Base-by-base conservation (phyloP, 1,140 invertebrate genomes). In the Sesamia nonagrioides region DNA sequence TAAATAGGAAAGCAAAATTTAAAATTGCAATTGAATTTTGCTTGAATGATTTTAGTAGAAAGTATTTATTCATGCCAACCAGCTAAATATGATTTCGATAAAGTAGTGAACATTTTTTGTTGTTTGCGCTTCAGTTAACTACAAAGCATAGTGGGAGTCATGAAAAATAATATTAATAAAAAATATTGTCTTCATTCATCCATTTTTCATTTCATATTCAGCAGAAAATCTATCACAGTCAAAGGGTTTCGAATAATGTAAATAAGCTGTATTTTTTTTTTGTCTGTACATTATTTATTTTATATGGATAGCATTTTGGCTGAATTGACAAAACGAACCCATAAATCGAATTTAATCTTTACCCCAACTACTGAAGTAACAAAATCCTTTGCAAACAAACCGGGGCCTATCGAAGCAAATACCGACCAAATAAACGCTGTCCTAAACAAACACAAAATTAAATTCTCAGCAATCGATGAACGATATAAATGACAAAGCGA, bases 401-500 rank as follows among this genome's bases (percentile, higher is more conserved):
- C 15, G 42, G 40, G 17, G 71, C 72, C 40, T 7, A n/a, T 9
- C 17, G 37, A 42, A 71, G 8, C 50, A 71, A 78, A 71, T 69
- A 78, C 56, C 27, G 42, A 21, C 73, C 40, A 37, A 48, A 50
- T 73, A 72, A 72, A 50, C 52, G 35, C 37, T 17, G n/a, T 72
- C 42, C 54, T 66, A 72, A 66, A 79, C 45, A 63, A 61, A 60
- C 54, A 73, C 35, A 33, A 73, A 73, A 73, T 73, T 73, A 73
- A 73, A 73, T 45, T 73, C 52, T 42, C 71, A 58, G 48, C 60
- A 73, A 54, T 63, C 35, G 17, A 68, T 40, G 48, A 33, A 17
- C 40, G 63, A 63, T 33, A 79, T 58, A 69, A 80, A 80, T 74
- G 50, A 80, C 61, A 80, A 69, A 69, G 50, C 77, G 83, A 86